These are phyloP conservation scores for Melipona bicolor DNA, from an alignment of 2,888 invertebrate genomes.

Conservation along the genomic window DNA sequence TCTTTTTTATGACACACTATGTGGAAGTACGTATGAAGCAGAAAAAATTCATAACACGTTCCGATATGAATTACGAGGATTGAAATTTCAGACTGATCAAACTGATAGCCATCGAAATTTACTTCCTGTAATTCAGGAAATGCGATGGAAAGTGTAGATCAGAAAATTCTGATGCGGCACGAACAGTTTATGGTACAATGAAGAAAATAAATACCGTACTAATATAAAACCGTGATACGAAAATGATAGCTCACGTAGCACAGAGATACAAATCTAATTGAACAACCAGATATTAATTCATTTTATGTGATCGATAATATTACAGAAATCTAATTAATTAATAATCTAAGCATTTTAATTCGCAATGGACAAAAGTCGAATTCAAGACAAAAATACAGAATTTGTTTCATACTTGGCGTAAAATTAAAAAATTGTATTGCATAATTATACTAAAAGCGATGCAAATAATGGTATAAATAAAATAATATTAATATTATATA, in stretches of 20 bases:
- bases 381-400: not conserved
- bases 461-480: no score
- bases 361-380: not conserved
- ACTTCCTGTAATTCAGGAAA: conserved; percentile 38
- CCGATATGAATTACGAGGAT: not conserved
- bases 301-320: not conserved
- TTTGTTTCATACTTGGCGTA: not conserved
- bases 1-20: not conserved
- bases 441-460: no score
- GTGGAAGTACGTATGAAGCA: not conserved
- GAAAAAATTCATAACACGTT: not conserved
- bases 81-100: conserved; percentile 14
- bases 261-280: not conserved
- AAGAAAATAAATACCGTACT: conserved; percentile 32
- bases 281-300: not conserved
- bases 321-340: not conserved
- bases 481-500: no score
- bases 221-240: conserved; percentile 28
- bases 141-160: conserved; percentile 27
- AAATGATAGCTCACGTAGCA: conserved; percentile 31
- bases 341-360: no score
- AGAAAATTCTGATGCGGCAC: conserved; percentile 16
- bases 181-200: conserved; percentile 9
- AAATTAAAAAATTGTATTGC: not conserved
- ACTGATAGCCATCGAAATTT: conserved; percentile 8